A percentile compares a stretch with the other conserved stretches of the same genome.
These are phyloP conservation scores for Bursaphelenchus okinawaensis DNA, from an alignment of 2,888 invertebrate genomes.

Conservation along the genomic window DNA sequence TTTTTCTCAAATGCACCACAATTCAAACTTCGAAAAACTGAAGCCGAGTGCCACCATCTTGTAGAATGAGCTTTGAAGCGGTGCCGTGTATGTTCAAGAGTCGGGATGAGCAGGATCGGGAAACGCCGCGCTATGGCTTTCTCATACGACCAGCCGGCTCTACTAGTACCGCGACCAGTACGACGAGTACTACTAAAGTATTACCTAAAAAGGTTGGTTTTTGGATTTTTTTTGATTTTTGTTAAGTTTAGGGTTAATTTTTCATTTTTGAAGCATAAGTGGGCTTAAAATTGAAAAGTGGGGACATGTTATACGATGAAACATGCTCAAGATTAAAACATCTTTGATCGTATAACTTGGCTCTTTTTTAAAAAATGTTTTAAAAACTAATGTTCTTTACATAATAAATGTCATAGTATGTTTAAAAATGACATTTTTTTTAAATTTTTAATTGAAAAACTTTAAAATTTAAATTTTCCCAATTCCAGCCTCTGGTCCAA, in stretches of 20 bases:
- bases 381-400: too few relatives aligned
- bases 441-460: neutral
- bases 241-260: neutral
- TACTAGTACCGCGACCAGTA: neutral
- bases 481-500: neutral
- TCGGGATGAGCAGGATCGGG: constrained; percentile 28
- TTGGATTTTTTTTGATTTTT: neutral
- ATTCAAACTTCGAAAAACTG: neutral
- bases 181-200: neutral
- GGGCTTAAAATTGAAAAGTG: too few relatives aligned
- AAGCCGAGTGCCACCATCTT: neutral
- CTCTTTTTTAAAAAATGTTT: too few relatives aligned
- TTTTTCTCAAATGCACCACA: too few relatives aligned
- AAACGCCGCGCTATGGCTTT: constrained; percentile 28
- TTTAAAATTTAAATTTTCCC: too few relatives aligned
- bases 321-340: too few relatives aligned
- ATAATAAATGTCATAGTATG: too few relatives aligned
- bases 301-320: too few relatives aligned
- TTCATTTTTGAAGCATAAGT: neutral
- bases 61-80: constrained; percentile 39
- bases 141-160: constrained; percentile 25
- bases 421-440: too few relatives aligned
- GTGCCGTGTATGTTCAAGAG: constrained; percentile 37
- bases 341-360: too few relatives aligned
- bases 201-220: neutral